Conservation (phyloP, 2,888 invertebrate genomes). For the Lydus trimaculatus region DNA sequence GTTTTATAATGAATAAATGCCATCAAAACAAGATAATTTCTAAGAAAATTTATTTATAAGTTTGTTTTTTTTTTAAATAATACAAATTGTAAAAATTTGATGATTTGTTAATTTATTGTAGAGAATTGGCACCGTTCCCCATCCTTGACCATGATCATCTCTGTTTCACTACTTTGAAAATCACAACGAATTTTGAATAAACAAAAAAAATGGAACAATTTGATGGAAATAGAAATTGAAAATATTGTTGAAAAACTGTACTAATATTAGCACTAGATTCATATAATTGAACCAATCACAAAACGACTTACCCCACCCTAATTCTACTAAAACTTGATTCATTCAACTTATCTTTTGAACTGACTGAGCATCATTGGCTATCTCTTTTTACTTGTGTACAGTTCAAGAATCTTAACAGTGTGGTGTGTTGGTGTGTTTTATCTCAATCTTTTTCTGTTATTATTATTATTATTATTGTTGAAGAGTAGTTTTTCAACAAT, state of each 20-base stretch:
- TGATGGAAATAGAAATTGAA: not conserved
- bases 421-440: constrained; percentile 46
- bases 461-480: not conserved
- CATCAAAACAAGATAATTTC: not conserved
- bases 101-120: not conserved
- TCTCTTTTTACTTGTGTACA: constrained; percentile 51
- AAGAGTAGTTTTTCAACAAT: not conserved
- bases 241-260: not conserved
- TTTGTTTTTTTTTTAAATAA: constrained; percentile 16
- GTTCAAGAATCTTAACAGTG: constrained; percentile 39
- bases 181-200: not conserved
- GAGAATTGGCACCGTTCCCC: not conserved
- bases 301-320: constrained; percentile 36
- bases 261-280: constrained; percentile 29
- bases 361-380: constrained; percentile 47
- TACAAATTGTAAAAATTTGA: not conserved
- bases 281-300: constrained; percentile 32
- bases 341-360: constrained; percentile 52
- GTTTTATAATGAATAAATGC: constrained; percentile 77
- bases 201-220: not conserved
- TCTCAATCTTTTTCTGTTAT: too few species aligned
- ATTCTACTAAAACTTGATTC: constrained; percentile 43
- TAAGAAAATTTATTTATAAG: constrained; percentile 14
- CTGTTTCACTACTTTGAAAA: not conserved
- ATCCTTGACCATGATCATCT: constrained; percentile 27